Evolutionary conservation across 2,113 vertebrate genomes (phyloP).

Genomic region (Ophthalmolycus amberensis): DNA sequence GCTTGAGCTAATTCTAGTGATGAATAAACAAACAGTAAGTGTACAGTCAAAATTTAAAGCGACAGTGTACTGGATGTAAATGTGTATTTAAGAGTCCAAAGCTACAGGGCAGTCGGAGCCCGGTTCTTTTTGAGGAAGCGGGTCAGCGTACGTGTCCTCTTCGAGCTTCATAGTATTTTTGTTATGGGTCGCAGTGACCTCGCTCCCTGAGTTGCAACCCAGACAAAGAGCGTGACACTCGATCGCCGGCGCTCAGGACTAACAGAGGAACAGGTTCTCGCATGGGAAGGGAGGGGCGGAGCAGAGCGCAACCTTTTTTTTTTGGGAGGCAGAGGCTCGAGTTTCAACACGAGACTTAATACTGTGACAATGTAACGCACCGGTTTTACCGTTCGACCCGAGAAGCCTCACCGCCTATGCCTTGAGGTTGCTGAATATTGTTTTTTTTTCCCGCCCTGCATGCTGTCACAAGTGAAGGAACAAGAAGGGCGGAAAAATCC

Average conservation of each 20-base stretch:
- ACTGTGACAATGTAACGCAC: conserved; percentile 42
- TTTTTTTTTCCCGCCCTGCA: background rate
- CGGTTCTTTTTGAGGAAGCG: background rate
- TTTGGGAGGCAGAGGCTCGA: conserved; percentile 51
- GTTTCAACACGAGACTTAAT: conserved; percentile 61
- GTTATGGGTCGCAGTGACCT: conserved; percentile 33
- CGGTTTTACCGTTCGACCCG: conserved; percentile 2
- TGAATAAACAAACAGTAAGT: background rate
- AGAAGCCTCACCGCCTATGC: background rate
- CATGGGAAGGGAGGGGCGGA: conserved; percentile 55
- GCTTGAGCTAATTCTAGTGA: background rate
- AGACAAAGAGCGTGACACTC: conserved; percentile 64
- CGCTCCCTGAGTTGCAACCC: background rate
- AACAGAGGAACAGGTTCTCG: conserved; percentile 73
- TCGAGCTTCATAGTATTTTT: background rate
- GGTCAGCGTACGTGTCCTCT: background rate
- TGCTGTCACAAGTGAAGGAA: conserved; percentile 3
- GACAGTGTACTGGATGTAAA: background rate
- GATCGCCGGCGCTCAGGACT: conserved; percentile 48
- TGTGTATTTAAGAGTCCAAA: background rate
- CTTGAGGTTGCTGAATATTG: background rate
- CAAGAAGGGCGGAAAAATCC: background rate
- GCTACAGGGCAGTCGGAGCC: background rate
- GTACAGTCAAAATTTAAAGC: background rate
- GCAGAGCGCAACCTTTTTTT: conserved; percentile 47